These are phyloP conservation scores for Bombylius discolor DNA, from an alignment of 2,888 invertebrate genomes.

Conservation along the genomic window DNA sequence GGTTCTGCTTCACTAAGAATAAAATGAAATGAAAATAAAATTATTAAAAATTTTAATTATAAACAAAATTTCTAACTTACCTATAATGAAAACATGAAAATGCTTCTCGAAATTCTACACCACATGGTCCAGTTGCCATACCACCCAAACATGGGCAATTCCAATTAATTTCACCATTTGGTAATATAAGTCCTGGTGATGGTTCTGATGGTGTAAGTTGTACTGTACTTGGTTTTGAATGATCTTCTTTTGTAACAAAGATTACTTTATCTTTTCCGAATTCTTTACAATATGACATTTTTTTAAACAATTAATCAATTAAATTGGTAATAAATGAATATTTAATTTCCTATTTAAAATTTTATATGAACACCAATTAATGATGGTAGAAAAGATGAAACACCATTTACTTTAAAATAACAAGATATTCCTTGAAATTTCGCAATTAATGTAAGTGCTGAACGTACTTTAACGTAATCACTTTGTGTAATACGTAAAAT, in stretches of 20 bases:
- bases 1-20: slow-evolving; percentile 64
- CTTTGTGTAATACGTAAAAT: slow-evolving; percentile 43
- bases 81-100: slow-evolving; percentile 90
- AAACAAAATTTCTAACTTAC: slow-evolving; percentile 22
- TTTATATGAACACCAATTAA: slow-evolving; percentile 20
- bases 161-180: slow-evolving; percentile 90
- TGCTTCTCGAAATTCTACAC: slow-evolving; percentile 81
- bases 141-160: slow-evolving; percentile 92
- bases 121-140: slow-evolving; percentile 96
- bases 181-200: slow-evolving; percentile 65
- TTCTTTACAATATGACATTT: slow-evolving; percentile 39
- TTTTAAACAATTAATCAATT: slow-evolving; percentile 3
- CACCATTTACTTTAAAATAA: slow-evolving; percentile 41
- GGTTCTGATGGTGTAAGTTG: slow-evolving; percentile 58
- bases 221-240: slow-evolving; percentile 57
- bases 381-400: slow-evolving; percentile 37
- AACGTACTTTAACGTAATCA: slow-evolving; percentile 43
- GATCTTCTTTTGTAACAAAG: slow-evolving; percentile 68
- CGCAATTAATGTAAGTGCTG: slow-evolving; percentile 44
- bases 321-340: slow-evolving; percentile 1
- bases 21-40: background rate
- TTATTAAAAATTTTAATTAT: background rate
- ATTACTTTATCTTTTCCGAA: slow-evolving; percentile 70
- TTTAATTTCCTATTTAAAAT: background rate
- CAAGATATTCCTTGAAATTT: slow-evolving; percentile 38